Evolutionary conservation across 2,113 vertebrate genomes (phyloP).

Genomic region (Blennius ocellaris): DNA sequence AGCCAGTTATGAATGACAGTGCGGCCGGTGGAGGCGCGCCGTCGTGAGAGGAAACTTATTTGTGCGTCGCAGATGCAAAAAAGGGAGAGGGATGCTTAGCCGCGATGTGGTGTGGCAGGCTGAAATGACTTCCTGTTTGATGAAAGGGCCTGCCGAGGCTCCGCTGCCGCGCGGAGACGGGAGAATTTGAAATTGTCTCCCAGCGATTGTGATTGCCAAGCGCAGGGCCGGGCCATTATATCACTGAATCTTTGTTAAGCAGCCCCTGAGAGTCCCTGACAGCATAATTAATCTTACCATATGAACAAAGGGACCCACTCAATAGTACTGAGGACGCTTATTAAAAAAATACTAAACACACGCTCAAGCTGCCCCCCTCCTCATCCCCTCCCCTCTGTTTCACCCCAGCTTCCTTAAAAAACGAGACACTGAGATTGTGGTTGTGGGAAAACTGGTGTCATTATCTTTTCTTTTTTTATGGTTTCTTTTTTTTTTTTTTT

Average conservation of each 20-base stretch:
- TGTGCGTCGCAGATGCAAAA: constrained; percentile 44
- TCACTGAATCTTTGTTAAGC: constrained; percentile 99
- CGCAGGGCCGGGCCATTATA: constrained; percentile 92
- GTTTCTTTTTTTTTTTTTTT: constrained; percentile 74
- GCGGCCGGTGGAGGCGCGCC: constrained; percentile 67
- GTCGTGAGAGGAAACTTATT: constrained; percentile 59
- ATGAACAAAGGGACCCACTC: constrained; percentile 99
- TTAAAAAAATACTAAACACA: constrained; percentile 99
- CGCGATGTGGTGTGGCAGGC: constrained; percentile 82
- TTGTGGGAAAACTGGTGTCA: constrained; percentile 74
- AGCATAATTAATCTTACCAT: constrained; percentile 99
- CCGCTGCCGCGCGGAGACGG: constrained; percentile 89
- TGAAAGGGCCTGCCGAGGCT: constrained; percentile 94
- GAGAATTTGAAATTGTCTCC: constrained; percentile 93
- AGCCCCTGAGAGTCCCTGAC: constrained; percentile 99
- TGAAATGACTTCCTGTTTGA: constrained; percentile 94
- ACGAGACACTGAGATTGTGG: constrained; percentile 67
- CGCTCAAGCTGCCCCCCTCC: constrained; percentile 37
- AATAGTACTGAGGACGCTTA: constrained; percentile 99
- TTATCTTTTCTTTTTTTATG: constrained; percentile 85
- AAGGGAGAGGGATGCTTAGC: constrained; percentile 83
- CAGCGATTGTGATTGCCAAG: constrained; percentile 97
- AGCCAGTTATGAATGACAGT: constrained; percentile 71
- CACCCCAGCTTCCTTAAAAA: constrained; percentile 70
- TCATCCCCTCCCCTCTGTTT: constrained; percentile 14